Evolutionary conservation across 2,797 vertebrate genomes (phyloP).

Genomic region (Oryzias dopingdopingensis): DNA sequence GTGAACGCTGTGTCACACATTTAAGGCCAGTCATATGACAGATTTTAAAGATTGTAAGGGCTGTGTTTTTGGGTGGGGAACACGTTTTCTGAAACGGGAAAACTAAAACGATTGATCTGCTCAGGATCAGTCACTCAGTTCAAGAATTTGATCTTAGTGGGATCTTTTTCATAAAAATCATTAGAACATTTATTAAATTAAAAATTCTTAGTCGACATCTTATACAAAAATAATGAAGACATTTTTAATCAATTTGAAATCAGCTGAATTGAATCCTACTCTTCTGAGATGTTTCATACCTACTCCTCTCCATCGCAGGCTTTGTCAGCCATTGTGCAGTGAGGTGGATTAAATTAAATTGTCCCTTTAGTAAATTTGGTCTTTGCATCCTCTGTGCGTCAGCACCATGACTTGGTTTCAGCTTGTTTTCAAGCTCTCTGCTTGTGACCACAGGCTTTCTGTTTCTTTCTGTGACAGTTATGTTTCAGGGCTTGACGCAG

Average conservation of each 20-base stretch:
- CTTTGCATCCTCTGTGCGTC: constrained; percentile 8
- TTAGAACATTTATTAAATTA: constrained; percentile 3
- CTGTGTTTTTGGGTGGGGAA: no score
- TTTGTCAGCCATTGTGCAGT: constrained; percentile 29
- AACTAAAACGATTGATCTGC: no score
- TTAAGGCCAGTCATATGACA: no score
- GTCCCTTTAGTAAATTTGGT: constrained; percentile 25
- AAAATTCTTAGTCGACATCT: constrained; percentile 6
- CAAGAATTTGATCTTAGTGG: no score
- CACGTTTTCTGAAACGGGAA: no score
- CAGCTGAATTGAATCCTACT: no score
- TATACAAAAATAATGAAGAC: background rate
- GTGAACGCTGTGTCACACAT: no score
- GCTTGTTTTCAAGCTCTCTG: constrained; percentile 19
- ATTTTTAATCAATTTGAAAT: no score
- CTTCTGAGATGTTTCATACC: no score
- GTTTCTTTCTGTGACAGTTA: constrained; percentile 19
- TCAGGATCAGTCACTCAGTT: no score
- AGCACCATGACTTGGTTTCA: constrained; percentile 21
- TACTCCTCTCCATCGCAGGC: constrained; percentile 30
- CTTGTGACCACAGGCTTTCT: constrained; percentile 10
- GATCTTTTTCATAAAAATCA: background rate
- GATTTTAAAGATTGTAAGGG: no score
- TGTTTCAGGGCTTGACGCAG: constrained; percentile 29
- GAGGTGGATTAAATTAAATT: constrained; percentile 37